Evolutionary conservation across 2,888 invertebrate species (phyloP).

Genomic region (Dexiosoma caninum): DNA sequence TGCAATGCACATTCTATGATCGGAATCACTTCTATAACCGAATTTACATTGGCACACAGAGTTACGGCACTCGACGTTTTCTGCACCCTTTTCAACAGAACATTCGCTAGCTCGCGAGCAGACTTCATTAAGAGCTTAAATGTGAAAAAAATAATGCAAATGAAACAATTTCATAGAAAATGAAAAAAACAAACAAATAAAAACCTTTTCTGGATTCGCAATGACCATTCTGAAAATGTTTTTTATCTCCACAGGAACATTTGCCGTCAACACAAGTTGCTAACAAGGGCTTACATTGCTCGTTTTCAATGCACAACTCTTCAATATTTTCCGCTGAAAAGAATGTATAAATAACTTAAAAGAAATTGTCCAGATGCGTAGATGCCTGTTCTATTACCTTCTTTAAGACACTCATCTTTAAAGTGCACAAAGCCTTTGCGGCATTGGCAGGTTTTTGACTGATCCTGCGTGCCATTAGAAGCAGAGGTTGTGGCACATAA

Average conservation of each 20-base stretch:
- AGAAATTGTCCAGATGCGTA: background rate
- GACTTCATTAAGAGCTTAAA: conserved; percentile 70
- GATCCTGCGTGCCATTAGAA: conserved; percentile 66
- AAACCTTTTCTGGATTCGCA: conserved; percentile 73
- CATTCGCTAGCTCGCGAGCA: conserved; percentile 75
- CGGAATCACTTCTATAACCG: conserved; percentile 69
- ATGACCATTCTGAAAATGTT: conserved; percentile 72
- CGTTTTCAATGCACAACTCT: conserved; percentile 74
- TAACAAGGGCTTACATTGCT: conserved; percentile 76
- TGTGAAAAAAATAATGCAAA: background rate
- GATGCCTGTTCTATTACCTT: conserved; percentile 67
- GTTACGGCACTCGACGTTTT: conserved; percentile 76
- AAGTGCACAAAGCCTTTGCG: conserved; percentile 75
- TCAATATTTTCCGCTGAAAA: conserved; percentile 72
- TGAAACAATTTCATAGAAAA: no score
- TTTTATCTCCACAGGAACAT: conserved; percentile 72
- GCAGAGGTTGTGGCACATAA: conserved; percentile 66
- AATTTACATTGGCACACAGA: conserved; percentile 76
- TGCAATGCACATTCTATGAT: conserved; percentile 71
- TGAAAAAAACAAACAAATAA: no score
- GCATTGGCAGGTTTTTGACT: conserved; percentile 72
- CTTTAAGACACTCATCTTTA: conserved; percentile 74
- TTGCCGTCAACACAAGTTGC: conserved; percentile 73
- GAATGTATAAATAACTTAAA: background rate
- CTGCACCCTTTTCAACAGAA: conserved; percentile 72